These are phyloP conservation scores for Temnothorax longispinosus DNA, from an alignment of 1,140 invertebrate genomes.

Conservation along the genomic window DNA sequence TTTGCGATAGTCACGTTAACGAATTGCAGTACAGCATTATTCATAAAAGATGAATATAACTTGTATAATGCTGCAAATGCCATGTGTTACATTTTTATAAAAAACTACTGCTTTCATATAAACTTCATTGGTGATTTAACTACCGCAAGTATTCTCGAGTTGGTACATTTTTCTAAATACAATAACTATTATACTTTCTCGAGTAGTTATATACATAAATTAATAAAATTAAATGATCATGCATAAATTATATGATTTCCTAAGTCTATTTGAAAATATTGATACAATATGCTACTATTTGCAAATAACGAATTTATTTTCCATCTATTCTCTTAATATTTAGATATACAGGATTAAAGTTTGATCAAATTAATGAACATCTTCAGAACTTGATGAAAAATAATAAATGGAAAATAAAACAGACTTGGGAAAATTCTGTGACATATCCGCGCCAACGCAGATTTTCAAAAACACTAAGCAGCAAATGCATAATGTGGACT, in stretches of 20 bases:
- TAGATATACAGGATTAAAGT: conserved; percentile 20
- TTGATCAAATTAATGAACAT: conserved; percentile 10
- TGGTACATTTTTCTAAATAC: neutral
- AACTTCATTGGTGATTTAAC: conserved; percentile 1
- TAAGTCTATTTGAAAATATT: neutral
- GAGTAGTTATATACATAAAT: neutral
- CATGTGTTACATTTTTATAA: neutral
- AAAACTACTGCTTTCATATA: neutral
- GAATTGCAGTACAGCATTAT: no score
- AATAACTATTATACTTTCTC: neutral
- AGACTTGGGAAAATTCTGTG: neutral
- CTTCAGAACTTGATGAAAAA: neutral
- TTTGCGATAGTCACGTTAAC: neutral
- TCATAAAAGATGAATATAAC: neutral
- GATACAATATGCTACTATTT: neutral
- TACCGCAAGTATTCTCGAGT: neutral
- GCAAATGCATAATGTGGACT: neutral
- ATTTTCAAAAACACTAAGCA: neutral
- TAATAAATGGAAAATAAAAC: neutral
- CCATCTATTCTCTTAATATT: neutral
- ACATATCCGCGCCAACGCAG: neutral
- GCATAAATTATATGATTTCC: neutral
- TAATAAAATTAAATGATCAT: neutral
- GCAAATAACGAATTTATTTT: neutral
- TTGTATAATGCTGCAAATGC: neutral